These are phyloP conservation scores for Drosophila ficusphila DNA, from an alignment of 1,140 invertebrate genomes.

Conservation along the genomic window DNA sequence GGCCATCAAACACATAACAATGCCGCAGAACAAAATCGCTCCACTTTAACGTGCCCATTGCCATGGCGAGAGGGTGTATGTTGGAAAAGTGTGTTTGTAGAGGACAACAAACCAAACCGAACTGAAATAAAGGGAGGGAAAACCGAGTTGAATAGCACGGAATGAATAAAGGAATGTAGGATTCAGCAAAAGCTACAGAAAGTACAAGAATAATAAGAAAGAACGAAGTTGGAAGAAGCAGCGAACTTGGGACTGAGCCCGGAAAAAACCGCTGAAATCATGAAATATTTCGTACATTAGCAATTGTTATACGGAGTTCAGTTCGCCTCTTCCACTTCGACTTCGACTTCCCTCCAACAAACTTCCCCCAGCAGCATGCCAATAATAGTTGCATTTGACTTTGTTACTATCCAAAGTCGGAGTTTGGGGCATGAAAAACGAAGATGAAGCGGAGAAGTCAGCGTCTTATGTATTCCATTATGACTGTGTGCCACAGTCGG, in stretches of 20 bases:
- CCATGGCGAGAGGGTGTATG: slow-evolving; percentile 22
- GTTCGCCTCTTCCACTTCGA: slow-evolving; percentile 1
- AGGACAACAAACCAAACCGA: slow-evolving; percentile 47
- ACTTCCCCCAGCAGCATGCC: slow-evolving; percentile 41
- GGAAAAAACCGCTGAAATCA: slow-evolving; percentile 64
- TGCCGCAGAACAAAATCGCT: slow-evolving; percentile 41
- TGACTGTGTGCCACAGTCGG: too few species aligned
- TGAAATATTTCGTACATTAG: slow-evolving; percentile 79
- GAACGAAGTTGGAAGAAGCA: background rate
- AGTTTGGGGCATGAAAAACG: background rate
- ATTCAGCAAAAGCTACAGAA: slow-evolving; percentile 12
- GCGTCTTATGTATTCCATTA: slow-evolving; percentile 60
- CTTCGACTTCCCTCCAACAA: background rate
- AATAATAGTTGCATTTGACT: slow-evolving; percentile 75
- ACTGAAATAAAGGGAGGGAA: slow-evolving; percentile 35
- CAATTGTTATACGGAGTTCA: slow-evolving; percentile 48
- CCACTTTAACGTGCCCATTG: slow-evolving; percentile 39
- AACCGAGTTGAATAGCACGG: slow-evolving; percentile 50
- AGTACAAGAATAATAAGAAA: background rate
- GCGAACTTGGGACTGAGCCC: slow-evolving; percentile 2
- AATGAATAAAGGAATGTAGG: slow-evolving; percentile 56
- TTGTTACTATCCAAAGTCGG: slow-evolving; percentile 41
- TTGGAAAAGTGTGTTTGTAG: slow-evolving; percentile 4
- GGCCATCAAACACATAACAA: slow-evolving; percentile 37
- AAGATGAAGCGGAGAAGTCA: slow-evolving; percentile 32